Percentiles rank a stretch among this genome's conserved stretches.
These are phyloP conservation scores for Pasiphila rectangulata DNA, from an alignment of 2,888 invertebrate genomes.

Conservation along the genomic window DNA sequence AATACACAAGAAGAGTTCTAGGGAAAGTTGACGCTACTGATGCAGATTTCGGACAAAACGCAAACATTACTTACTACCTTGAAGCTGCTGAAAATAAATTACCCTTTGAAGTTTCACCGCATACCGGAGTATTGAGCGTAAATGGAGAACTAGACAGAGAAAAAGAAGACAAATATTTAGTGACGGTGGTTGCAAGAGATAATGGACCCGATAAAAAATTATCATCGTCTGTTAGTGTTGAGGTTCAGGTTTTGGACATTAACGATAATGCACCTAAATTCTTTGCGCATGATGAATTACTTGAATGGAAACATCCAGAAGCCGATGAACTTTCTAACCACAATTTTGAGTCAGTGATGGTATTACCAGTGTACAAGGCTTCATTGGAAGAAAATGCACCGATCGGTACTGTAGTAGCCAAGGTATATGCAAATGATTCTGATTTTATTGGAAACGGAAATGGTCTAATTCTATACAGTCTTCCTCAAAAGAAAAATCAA, in stretches of 20 bases:
- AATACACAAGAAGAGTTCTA: conserved; percentile 85
- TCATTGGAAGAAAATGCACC: conserved; percentile 87
- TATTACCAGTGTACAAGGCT: conserved; percentile 88
- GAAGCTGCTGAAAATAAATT: conserved; percentile 68
- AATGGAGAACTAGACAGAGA: conserved; percentile 90
- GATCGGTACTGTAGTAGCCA: conserved; percentile 86
- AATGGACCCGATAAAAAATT: conserved; percentile 83
- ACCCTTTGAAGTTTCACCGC: conserved; percentile 86
- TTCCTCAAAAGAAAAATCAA: conserved; percentile 84
- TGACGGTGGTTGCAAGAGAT: conserved; percentile 87
- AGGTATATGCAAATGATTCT: conserved; percentile 90
- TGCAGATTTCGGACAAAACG: conserved; percentile 89
- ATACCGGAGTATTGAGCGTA: conserved; percentile 85
- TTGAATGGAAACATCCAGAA: conserved; percentile 73
- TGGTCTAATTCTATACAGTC: conserved; percentile 88
- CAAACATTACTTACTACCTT: conserved; percentile 87
- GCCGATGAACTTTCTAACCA: conserved; percentile 71
- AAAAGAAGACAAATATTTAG: conserved; percentile 84
- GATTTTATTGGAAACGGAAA: conserved; percentile 94
- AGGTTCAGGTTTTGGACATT: conserved; percentile 89
- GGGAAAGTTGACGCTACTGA: conserved; percentile 90
- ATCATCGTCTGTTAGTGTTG: conserved; percentile 87
- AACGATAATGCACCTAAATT: conserved; percentile 92
- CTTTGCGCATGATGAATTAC: conserved; percentile 86
- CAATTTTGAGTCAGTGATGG: conserved; percentile 75